phyloP scores from a whole-genome alignment of 1,140 invertebrate species.

The Leptopilina boulardi region DNA sequence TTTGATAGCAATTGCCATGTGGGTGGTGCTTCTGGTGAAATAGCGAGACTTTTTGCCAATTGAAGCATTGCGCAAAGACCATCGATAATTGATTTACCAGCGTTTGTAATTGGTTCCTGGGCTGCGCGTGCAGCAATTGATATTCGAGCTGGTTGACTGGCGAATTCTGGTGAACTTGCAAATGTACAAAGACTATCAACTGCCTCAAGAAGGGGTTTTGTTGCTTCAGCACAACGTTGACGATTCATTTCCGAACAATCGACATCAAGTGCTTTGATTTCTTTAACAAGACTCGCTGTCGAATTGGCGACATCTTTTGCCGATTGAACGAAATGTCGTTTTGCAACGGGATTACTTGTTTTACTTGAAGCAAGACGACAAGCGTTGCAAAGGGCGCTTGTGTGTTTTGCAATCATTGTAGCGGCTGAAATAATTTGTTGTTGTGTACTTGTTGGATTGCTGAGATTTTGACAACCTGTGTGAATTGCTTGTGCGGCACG shows the following conservation, averaged over 20 bases:
- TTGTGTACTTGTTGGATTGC: constrained; percentile 86
- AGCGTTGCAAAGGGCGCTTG: constrained; percentile 95
- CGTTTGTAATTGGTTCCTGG: constrained; percentile 91
- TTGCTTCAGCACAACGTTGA: constrained; percentile 86
- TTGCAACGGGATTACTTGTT: constrained; percentile 94
- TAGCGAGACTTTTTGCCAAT: constrained; percentile 91
- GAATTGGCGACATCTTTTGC: constrained; percentile 98
- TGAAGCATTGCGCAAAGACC: constrained; percentile 93
- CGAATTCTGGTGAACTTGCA: constrained; percentile 94
- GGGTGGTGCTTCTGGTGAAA: constrained; percentile 92
- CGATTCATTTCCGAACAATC: constrained; percentile 88
- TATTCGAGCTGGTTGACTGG: constrained; percentile 93
- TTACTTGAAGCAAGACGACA: constrained; percentile 94
- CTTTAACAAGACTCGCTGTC: constrained; percentile 94
- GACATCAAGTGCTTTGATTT: constrained; percentile 94
- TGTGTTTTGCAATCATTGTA: constrained; percentile 97
- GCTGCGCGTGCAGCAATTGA: constrained; percentile 84
- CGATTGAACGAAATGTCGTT: constrained; percentile 97
- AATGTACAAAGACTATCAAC: constrained; percentile 96
- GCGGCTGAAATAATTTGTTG: constrained; percentile 92
- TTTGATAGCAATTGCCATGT: constrained; percentile 95
- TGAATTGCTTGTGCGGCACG: constrained; percentile 93
- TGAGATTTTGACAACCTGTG: constrained; percentile 88
- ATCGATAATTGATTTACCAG: constrained; percentile 89
- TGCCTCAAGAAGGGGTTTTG: constrained; percentile 90